A percentile compares a stretch with the other conserved stretches of the same genome.
These are phyloP conservation scores for Dysdera silvatica DNA, from an alignment of 1,140 invertebrate genomes.

Conservation along the genomic window DNA sequence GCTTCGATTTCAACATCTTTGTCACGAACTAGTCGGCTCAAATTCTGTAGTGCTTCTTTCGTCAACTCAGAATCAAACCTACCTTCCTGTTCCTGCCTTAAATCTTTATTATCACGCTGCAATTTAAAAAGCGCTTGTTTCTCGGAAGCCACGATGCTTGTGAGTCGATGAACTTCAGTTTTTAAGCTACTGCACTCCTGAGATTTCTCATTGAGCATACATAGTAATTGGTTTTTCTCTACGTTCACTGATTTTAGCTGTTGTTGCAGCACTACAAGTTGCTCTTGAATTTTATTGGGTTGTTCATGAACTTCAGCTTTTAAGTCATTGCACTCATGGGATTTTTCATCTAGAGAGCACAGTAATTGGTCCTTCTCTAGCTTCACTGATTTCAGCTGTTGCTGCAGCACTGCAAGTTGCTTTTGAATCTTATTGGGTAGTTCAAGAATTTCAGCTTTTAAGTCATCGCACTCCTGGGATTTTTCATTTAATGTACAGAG, in stretches of 20 bases:
- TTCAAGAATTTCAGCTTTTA: conserved; percentile 45
- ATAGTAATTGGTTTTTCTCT: conserved; percentile 45
- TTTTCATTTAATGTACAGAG: conserved; percentile 46
- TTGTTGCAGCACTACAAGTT: conserved; percentile 27
- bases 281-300: no score
- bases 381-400: conserved; percentile 31
- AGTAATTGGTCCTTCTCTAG: conserved; percentile 45
- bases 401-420: conserved; percentile 28
- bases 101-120: conserved; percentile 41
- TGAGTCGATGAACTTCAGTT: conserved; percentile 44
- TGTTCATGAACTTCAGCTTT: conserved; percentile 45
- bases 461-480: conserved; percentile 42
- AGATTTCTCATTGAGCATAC: conserved; percentile 46
- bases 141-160: conserved; percentile 43
- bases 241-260: conserved; percentile 32
- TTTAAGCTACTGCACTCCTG: conserved; percentile 44
- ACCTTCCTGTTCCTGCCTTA: conserved; percentile 29
- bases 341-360: conserved; percentile 46
- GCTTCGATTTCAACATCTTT: conserved; percentile 48
- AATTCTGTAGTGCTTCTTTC: conserved; percentile 44
- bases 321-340: conserved; percentile 43
- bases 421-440: conserved; percentile 45
- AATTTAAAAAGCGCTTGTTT: conserved; percentile 43
- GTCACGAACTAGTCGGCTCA: conserved; percentile 45
- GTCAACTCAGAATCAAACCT: conserved; percentile 40